Evolutionary conservation across 1,140 invertebrate species (phyloP).

Genomic region (Apis cerana): DNA sequence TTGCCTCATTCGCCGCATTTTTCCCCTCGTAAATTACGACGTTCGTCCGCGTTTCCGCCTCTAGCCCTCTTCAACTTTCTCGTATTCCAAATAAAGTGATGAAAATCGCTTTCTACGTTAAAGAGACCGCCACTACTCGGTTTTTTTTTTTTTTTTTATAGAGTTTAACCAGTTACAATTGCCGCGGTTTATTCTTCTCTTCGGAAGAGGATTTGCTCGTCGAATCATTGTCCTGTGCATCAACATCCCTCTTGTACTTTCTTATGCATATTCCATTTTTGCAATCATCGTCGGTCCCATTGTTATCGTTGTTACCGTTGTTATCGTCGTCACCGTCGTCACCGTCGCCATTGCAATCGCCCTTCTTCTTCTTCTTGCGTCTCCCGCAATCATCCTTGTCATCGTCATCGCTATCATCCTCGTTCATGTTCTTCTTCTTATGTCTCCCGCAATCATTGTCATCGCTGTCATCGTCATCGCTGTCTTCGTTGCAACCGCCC

Average conservation of each 20-base stretch:
- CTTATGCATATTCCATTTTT: not conserved
- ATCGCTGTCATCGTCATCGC: not conserved
- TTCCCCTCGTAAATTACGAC: not conserved
- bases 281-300: not conserved
- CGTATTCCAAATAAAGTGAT: not conserved
- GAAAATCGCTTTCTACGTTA: not conserved
- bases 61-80: not conserved
- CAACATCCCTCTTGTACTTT: constrained; percentile 16
- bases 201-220: constrained; percentile 35
- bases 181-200: not conserved
- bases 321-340: too few relatives aligned
- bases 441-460: not conserved
- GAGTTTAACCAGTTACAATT: too few relatives aligned
- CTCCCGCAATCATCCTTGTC: too few relatives aligned
- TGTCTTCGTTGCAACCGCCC: not conserved
- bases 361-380: too few relatives aligned
- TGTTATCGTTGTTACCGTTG: too few relatives aligned
- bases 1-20: not conserved
- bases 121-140: not conserved
- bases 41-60: too few relatives aligned
- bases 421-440: not conserved
- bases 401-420: not conserved
- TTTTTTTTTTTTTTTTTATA: too few relatives aligned
- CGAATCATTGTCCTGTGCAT: not conserved
- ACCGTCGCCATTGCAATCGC: too few relatives aligned